Conservation (phyloP, 1,140 invertebrate genomes). For the Drosophila pectinifera region DNA sequence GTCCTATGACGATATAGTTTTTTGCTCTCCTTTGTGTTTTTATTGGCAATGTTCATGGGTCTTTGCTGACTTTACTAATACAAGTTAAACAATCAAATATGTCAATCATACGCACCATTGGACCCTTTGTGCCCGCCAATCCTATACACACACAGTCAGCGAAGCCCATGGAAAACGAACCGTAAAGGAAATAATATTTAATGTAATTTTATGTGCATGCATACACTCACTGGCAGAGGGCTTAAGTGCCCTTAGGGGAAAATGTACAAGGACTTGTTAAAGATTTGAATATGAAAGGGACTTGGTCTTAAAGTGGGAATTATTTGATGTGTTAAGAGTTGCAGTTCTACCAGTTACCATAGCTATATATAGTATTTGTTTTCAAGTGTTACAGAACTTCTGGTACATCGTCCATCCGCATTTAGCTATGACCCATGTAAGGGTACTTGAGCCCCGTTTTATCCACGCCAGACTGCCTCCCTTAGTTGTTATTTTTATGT, state of each 20-base stretch:
- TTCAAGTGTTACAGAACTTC: no score
- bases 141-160: conserved; percentile 11
- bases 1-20: background rate
- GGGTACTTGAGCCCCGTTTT: background rate
- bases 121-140: conserved; percentile 37
- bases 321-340: conserved; percentile 3
- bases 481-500: conserved; percentile 15
- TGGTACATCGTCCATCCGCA: no score
- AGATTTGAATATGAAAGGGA: conserved; percentile 15
- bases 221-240: background rate
- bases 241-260: conserved; percentile 30
- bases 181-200: conserved; percentile 51
- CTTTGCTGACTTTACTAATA: conserved; percentile 63
- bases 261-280: background rate
- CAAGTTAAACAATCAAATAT: conserved; percentile 60
- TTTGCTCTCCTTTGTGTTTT: background rate
- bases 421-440: background rate
- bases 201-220: conserved; percentile 54
- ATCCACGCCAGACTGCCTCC: background rate
- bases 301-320: conserved; percentile 15
- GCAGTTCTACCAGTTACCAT: no score
- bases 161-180: conserved; percentile 15
- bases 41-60: conserved; percentile 2
- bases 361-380: no score
- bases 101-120: conserved; percentile 76